Percentiles rank a stretch among this genome's conserved stretches.
Evolutionary conservation across 2,797 vertebrate genomes (phyloP).

Genomic region (Melanotaenia nigrans): DNA sequence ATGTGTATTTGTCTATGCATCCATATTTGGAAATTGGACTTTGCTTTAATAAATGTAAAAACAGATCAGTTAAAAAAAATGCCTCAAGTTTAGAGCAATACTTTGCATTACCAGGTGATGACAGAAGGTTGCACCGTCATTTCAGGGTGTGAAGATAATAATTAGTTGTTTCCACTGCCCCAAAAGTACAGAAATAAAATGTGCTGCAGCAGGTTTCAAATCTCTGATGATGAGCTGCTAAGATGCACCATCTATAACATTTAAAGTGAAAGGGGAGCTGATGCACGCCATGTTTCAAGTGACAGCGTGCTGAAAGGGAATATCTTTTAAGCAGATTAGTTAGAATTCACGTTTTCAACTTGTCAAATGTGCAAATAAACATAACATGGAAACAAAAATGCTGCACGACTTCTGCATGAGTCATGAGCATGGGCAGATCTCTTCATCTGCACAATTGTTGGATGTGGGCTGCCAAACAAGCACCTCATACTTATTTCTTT

Average conservation of each 20-base stretch:
- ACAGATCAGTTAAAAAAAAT: too few relatives aligned
- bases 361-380: slow-evolving; percentile 12
- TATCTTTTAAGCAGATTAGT: slow-evolving; percentile 8
- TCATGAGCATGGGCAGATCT: neutral
- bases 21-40: neutral
- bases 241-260: neutral
- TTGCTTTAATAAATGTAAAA: neutral
- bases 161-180: neutral
- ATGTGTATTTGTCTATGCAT: slow-evolving; percentile 17
- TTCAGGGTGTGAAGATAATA: neutral
- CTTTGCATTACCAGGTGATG: neutral
- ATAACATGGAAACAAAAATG: neutral
- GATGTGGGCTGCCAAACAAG: neutral
- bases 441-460: neutral
- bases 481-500: neutral
- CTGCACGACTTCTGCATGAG: neutral
- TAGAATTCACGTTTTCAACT: slow-evolving; percentile 6
- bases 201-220: neutral
- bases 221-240: neutral
- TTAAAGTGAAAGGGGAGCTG: slow-evolving; percentile 1
- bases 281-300: slow-evolving; percentile 6
- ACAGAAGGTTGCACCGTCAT: neutral
- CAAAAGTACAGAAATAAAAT: neutral
- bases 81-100: too few relatives aligned
- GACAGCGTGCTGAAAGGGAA: neutral